phyloP scores from a whole-genome alignment of 2,113 vertebrate species.

The Rhinopomastus cyanomelas region DNA sequence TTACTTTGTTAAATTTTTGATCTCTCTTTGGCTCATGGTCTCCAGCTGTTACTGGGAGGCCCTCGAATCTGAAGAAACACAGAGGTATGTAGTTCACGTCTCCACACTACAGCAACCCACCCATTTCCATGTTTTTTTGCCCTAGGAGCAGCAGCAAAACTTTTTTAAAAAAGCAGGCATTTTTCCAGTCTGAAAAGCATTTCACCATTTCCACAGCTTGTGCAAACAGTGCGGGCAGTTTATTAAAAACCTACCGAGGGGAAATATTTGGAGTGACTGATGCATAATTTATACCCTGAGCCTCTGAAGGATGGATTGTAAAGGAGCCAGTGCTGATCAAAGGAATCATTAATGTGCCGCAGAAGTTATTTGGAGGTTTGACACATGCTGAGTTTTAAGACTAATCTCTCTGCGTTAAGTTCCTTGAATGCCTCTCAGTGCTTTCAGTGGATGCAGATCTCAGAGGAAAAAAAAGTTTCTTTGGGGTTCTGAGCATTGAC shows the following conservation, averaged over 20 bases:
- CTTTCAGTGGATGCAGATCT: conserved; percentile 1
- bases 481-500: neutral
- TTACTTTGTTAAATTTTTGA: neutral
- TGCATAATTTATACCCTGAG: conserved; percentile 63
- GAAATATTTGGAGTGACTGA: conserved; percentile 56
- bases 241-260: conserved; percentile 54
- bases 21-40: neutral
- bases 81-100: neutral
- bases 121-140: neutral
- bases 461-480: neutral
- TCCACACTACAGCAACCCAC: neutral
- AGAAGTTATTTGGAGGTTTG: conserved; percentile 43
- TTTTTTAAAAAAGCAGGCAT: neutral
- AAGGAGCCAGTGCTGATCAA: conserved; percentile 62
- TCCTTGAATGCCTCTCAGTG: conserved; percentile 12
- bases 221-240: conserved; percentile 7
- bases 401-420: conserved; percentile 43
- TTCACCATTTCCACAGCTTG: conserved; percentile 9
- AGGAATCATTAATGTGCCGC: conserved; percentile 33
- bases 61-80: neutral
- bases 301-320: conserved; percentile 47
- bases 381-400: conserved; percentile 57
- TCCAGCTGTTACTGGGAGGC: neutral
- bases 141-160: neutral
- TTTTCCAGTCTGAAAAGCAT: neutral